These are phyloP conservation scores for Cyanoramphus novaezelandiae DNA, from an alignment of 2,113 vertebrate species.

Conservation along the genomic window DNA sequence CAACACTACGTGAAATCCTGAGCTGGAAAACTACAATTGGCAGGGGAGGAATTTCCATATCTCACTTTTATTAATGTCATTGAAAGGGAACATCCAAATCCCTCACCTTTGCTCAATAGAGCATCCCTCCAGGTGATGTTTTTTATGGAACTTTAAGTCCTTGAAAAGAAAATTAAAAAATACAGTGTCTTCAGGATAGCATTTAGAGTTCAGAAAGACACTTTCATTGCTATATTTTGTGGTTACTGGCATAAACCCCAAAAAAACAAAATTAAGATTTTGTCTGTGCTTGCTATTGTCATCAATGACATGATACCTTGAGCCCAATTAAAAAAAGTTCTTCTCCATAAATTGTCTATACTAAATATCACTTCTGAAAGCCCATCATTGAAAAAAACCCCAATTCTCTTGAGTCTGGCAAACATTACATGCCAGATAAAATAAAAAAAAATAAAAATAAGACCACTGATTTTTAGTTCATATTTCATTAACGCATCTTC, in stretches of 20 bases:
- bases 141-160: neutral
- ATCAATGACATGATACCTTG: neutral
- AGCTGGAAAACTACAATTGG: neutral
- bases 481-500: slow-evolving; percentile 30
- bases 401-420: neutral
- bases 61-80: neutral
- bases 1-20: neutral
- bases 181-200: neutral
- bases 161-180: neutral
- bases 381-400: neutral
- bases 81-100: neutral
- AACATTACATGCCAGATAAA: neutral
- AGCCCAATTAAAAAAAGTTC: neutral
- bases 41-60: neutral
- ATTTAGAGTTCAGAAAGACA: slow-evolving; percentile 7
- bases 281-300: neutral
- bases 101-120: neutral
- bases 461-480: neutral
- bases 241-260: neutral
- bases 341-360: neutral
- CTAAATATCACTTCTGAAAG: slow-evolving; percentile 24
- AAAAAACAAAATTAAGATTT: neutral
- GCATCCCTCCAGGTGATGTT: neutral
- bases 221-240: neutral
- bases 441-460: neutral